These are phyloP conservation scores for Drosophila carrolli DNA, from an alignment of 1,140 invertebrate species.

Conservation along the genomic window DNA sequence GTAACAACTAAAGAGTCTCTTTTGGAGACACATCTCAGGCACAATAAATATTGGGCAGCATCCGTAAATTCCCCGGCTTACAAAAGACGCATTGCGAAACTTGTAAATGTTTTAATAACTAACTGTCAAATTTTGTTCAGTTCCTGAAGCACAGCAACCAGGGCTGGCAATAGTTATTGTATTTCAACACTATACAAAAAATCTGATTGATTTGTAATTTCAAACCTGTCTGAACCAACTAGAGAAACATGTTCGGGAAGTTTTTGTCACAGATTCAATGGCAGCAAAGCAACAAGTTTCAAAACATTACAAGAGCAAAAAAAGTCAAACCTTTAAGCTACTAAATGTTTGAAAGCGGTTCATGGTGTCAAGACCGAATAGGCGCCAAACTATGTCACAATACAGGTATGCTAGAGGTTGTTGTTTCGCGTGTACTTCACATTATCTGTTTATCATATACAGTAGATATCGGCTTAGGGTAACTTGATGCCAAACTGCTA, in stretches of 20 bases:
- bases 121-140: slow-evolving; percentile 7
- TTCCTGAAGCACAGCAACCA: not conserved
- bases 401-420: slow-evolving; percentile 25
- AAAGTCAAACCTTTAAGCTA: slow-evolving; percentile 22
- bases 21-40: not conserved
- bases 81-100: not conserved
- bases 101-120: not conserved
- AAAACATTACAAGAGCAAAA: slow-evolving; percentile 41
- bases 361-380: slow-evolving; percentile 45
- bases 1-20: not conserved
- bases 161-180: not conserved
- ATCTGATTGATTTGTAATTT: slow-evolving; percentile 9
- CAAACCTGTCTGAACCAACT: slow-evolving; percentile 1
- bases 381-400: slow-evolving; percentile 42
- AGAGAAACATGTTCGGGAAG: slow-evolving; percentile 3
- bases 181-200: not conserved
- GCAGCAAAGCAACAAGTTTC: slow-evolving; percentile 26
- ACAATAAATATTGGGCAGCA: not conserved
- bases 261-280: slow-evolving; percentile 6
- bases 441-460: slow-evolving; percentile 23
- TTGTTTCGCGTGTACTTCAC: slow-evolving; percentile 37
- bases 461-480: slow-evolving; percentile 7
- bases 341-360: slow-evolving; percentile 36
- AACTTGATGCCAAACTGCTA: too few species aligned
- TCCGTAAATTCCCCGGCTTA: not conserved